Evolutionary conservation across 23 tunicate species (phyloP), one percentile per base, ranked within the genome.

Genomic region (Aplidium turbinatum): DNA sequence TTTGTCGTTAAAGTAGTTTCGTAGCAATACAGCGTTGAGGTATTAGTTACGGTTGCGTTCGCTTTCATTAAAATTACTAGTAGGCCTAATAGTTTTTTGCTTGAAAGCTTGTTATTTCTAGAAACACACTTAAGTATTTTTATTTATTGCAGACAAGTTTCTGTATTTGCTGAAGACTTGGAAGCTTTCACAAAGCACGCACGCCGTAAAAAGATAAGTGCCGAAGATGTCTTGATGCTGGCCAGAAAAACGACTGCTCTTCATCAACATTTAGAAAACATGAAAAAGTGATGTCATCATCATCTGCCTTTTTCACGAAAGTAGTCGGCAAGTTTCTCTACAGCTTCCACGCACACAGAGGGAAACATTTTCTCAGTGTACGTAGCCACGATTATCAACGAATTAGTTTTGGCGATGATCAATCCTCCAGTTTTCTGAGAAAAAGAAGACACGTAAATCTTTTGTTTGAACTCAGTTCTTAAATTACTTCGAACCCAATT

Each of bases 251-350:
- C 71, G 27, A 38, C 71, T 6, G 2, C 26, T 18, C 57, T 76
- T n/a, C 57, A 76, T 3, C 5, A 62, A 19, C 82, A 76, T 76
- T 46, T 76, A n/a, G 4, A 4, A 7, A 22, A 55, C 18, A 16
- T 73, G 50, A 73, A 56, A 19, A 73, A 73, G 20, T 46, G 76
- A 70, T 6, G 72, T n/a, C n/a, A n/a, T n/a, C n/a, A 36, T 66
- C 48, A 87, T 81, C 95, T 77, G 40, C 89, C 89, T 45, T 89
- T 89, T 62, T 89, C 96, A 11, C 89, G 75, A 63, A 89, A 78
- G 54, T 89, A 89, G 19, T 89, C 96, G 18, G 89, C 83, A 7
- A 89, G 89, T 54, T 89, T 89, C 63, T 89, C 96, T 20, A 82
- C 79, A 0, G 96, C 96, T 78, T 89, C 96, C 0, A 89, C 85